Base-by-base conservation (phyloP, 37 sponge, comb jelly and placozoan genomes). In the Tethya wilhelma region DNA sequence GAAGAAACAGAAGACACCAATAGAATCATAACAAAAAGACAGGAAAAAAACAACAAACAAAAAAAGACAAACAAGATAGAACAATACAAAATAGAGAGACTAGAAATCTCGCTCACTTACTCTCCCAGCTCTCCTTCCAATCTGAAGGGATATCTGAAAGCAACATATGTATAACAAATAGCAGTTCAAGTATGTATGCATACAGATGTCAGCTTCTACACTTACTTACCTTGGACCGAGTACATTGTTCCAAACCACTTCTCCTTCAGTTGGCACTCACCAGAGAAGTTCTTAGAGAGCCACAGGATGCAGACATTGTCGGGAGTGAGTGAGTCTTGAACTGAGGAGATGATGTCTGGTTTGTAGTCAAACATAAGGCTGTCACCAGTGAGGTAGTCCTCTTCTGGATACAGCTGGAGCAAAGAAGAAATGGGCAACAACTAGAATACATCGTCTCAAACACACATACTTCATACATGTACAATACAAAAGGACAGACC, bases 321-420 rank as follows among this genome's bases (percentile, higher is more conserved):
- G 8, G 82, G 82, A 32, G 83, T 56, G 41, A 88, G 34, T 22
- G 22, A 53, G 36, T 76, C 33, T 32, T 33, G 58, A 4, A 82
- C 83, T 41, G 33, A 44, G 23, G 71, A 36, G n/a, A 88, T 88
- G 37, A 59, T 49, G 44, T 84, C 39, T 33, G 84, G 86, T 26
- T 93, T 62, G 42, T 79, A 93, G 30, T 93, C 86, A 59, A 80
- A 75, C 59, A 87, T 34, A 6, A 93, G 81, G 49, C 36, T 8
- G 57, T 84, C 78, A 0, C 90, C 90, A 57, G 86, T 93, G 49
- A 93, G 78, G 71, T 81, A 88, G 32, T 93, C 78, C 33, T 84
- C 74, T 38, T 41, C 56, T 59, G 90, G 73, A 80, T 76, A 93
- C 25, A 85, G 26, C 93, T 87, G 69, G 0, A 68, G 7, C 12